These are phyloP conservation scores for Piliocolobus tephrosceles DNA, from an alignment of 2,113 vertebrate genomes.

Conservation along the genomic window DNA sequence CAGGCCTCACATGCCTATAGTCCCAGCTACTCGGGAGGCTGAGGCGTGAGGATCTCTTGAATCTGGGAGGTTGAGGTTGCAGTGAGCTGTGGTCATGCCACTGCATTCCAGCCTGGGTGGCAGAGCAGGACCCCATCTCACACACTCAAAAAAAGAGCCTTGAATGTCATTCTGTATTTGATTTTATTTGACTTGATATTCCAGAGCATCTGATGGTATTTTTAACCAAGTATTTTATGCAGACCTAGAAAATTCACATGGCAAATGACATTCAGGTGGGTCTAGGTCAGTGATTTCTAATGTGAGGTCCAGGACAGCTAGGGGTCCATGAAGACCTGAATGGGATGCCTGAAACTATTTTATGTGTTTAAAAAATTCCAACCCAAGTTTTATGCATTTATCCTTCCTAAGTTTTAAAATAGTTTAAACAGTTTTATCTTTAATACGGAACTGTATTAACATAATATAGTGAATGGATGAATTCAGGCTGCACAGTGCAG, in stretches of 20 bases:
- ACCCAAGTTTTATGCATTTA: neutral
- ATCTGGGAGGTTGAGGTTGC: too few species aligned
- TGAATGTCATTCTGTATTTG: neutral
- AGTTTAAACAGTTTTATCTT: neutral
- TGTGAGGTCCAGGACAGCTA: neutral
- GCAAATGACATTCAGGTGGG: neutral
- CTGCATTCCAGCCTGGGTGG: too few species aligned
- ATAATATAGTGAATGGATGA: neutral
- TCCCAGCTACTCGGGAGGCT: too few species aligned
- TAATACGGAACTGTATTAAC: neutral
- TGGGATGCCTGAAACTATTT: neutral
- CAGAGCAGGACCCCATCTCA: too few species aligned
- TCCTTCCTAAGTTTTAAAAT: neutral
- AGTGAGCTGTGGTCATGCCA: too few species aligned
- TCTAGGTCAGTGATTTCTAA: constrained; percentile 22
- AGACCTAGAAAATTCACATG: neutral
- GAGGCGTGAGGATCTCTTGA: too few species aligned
- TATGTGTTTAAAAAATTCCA: neutral
- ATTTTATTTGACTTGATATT: constrained; percentile 4
- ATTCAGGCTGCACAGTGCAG: too few species aligned
- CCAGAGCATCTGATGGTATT: neutral
- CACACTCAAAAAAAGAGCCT: too few species aligned
- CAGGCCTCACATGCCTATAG: too few species aligned
- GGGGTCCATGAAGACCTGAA: neutral
- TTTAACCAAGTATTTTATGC: constrained; percentile 36